Percentiles rank a stretch among this genome's conserved stretches.
Evolutionary conservation across 2,888 invertebrate genomes (phyloP).

Genomic region (Sicus ferrugineus): DNA sequence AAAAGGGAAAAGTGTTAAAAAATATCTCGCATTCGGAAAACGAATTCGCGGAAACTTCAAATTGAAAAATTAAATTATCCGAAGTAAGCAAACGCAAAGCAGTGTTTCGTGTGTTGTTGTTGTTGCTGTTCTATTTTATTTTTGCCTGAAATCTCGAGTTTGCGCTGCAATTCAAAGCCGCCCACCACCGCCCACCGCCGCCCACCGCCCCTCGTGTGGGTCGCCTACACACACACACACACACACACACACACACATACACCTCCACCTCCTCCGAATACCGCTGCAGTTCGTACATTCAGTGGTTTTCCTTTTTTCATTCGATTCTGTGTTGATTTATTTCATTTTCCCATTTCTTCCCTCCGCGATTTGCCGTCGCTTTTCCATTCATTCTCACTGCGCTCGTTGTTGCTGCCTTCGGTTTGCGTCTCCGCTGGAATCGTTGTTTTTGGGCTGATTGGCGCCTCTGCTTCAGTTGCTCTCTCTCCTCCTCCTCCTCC

Average conservation of each 20-base stretch:
- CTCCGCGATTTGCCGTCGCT: too few relatives aligned
- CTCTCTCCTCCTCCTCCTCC: not conserved
- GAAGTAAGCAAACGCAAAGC: not conserved
- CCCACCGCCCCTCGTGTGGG: not conserved
- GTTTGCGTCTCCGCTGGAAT: too few relatives aligned
- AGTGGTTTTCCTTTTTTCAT: not conserved
- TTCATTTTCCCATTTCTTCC: not conserved
- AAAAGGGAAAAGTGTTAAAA: not conserved
- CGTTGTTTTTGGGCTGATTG: too few relatives aligned
- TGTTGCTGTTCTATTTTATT: conserved; percentile 5
- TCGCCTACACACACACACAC: not conserved
- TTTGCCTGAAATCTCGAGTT: not conserved
- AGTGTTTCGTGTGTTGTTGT: not conserved
- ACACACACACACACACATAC: not conserved
- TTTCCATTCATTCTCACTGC: too few relatives aligned
- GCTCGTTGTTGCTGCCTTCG: too few relatives aligned
- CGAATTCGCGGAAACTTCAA: not conserved
- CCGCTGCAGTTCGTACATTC: not conserved
- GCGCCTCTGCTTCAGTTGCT: not conserved
- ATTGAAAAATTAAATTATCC: not conserved
- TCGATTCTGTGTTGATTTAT: conserved; percentile 18
- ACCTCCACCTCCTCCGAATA: too few relatives aligned
- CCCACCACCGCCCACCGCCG: conserved; percentile 20
- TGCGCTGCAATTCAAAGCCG: conserved; percentile 14
- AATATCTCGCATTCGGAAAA: too few relatives aligned